A percentile compares a stretch with the other conserved stretches of the same genome.
These are phyloP conservation scores for Apodemus agrarius DNA, from an alignment of 2,797 vertebrate genomes.

Conservation along the genomic window DNA sequence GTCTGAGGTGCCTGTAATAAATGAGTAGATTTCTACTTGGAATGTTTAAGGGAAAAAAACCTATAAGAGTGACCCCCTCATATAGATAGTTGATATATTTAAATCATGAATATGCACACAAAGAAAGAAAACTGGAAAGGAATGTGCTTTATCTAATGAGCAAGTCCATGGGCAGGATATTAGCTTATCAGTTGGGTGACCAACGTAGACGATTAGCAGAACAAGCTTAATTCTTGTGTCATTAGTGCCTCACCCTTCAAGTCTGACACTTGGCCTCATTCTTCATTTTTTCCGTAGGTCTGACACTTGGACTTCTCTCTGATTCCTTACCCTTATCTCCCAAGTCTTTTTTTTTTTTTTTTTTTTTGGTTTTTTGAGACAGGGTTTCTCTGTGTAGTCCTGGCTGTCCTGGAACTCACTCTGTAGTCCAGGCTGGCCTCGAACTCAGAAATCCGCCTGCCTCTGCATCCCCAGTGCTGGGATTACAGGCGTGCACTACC, in stretches of 20 bases:
- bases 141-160: constrained; percentile 57
- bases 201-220: constrained; percentile 30
- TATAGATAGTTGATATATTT: background rate
- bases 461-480: too few relatives aligned
- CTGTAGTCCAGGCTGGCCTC: too few relatives aligned
- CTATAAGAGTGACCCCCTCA: background rate
- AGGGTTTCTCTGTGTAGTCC: too few relatives aligned
- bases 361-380: too few relatives aligned
- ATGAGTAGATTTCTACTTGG: constrained; percentile 34
- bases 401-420: too few relatives aligned
- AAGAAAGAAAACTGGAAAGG: constrained; percentile 40
- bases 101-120: background rate
- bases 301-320: constrained; percentile 3
- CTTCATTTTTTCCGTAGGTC: background rate
- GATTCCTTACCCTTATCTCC: constrained; percentile 13
- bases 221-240: constrained; percentile 32
- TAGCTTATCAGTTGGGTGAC: background rate
- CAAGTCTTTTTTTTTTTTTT: too few relatives aligned
- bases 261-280: constrained; percentile 15
- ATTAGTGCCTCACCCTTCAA: constrained; percentile 35
- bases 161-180: constrained; percentile 1
- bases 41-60: background rate
- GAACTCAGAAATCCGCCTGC: too few relatives aligned
- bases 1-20: background rate
- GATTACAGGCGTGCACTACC: too few relatives aligned